phyloP scores from a whole-genome alignment of 2,888 invertebrate species.

The Cheilosia variabilis region DNA sequence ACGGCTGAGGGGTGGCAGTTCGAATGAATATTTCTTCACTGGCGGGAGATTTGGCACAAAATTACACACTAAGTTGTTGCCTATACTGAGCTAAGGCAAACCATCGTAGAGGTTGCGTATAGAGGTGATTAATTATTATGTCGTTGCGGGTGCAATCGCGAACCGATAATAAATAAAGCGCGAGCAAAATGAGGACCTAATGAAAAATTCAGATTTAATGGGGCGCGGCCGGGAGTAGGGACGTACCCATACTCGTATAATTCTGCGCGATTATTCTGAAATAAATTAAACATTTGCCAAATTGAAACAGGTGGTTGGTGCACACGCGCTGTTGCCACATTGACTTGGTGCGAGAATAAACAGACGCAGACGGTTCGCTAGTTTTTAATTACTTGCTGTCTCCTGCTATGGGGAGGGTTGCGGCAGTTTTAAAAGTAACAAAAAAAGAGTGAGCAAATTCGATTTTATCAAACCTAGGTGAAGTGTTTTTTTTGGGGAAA shows the following conservation, averaged over 20 bases:
- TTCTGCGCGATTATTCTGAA: slow-evolving; percentile 19
- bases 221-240: too few relatives aligned
- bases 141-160: slow-evolving; percentile 43
- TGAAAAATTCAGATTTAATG: slow-evolving; percentile 17
- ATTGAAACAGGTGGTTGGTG: slow-evolving; percentile 41
- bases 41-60: neutral
- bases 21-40: slow-evolving; percentile 52
- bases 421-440: too few relatives aligned
- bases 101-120: neutral
- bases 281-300: slow-evolving; percentile 34
- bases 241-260: neutral
- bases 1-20: slow-evolving; percentile 37
- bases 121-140: slow-evolving; percentile 61
- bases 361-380: neutral
- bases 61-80: slow-evolving; percentile 14
- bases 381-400: neutral
- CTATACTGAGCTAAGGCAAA: slow-evolving; percentile 17
- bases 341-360: slow-evolving; percentile 3
- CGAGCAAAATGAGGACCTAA: slow-evolving; percentile 2
- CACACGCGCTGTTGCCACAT: neutral
- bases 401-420: neutral
- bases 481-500: too few relatives aligned
- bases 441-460: too few relatives aligned
- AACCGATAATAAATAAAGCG: slow-evolving; percentile 56
- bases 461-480: too few relatives aligned